phyloP scores from a whole-genome alignment of 2,113 vertebrate species.

The Nestor notabilis region DNA sequence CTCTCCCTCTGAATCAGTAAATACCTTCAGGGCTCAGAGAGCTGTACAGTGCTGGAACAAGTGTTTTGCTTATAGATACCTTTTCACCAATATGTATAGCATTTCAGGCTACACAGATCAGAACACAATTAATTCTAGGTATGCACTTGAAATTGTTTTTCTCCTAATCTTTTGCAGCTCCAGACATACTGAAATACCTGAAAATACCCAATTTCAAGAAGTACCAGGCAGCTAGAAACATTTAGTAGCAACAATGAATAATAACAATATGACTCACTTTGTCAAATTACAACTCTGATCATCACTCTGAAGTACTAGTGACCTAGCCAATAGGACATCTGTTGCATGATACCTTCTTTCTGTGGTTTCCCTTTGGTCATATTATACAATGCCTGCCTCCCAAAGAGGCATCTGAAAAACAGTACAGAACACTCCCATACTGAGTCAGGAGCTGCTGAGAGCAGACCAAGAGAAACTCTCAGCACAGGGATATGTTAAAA shows the following conservation, averaged over 20 bases:
- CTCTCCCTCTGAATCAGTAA: neutral
- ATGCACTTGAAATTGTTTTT: neutral
- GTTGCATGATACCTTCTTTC: neutral
- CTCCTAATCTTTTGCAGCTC: neutral
- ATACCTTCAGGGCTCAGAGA: neutral
- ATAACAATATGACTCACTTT: neutral
- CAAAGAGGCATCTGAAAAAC: neutral
- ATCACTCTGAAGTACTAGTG: neutral
- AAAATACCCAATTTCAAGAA: neutral
- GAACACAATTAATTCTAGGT: neutral
- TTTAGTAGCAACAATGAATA: neutral
- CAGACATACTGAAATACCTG: neutral
- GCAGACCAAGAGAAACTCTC: neutral
- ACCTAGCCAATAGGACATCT: neutral
- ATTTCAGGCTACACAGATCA: neutral
- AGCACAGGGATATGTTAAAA: accelerated
- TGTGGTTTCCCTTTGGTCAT: neutral
- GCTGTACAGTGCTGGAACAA: neutral
- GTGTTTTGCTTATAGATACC: neutral
- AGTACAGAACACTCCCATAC: neutral
- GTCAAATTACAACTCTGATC: neutral
- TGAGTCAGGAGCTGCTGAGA: neutral
- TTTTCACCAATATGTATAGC: neutral
- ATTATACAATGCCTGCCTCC: neutral
- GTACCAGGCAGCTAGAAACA: neutral